phyloP scores from a whole-genome alignment of 1,140 invertebrate genomes.

The Coptotermes formosanus region DNA sequence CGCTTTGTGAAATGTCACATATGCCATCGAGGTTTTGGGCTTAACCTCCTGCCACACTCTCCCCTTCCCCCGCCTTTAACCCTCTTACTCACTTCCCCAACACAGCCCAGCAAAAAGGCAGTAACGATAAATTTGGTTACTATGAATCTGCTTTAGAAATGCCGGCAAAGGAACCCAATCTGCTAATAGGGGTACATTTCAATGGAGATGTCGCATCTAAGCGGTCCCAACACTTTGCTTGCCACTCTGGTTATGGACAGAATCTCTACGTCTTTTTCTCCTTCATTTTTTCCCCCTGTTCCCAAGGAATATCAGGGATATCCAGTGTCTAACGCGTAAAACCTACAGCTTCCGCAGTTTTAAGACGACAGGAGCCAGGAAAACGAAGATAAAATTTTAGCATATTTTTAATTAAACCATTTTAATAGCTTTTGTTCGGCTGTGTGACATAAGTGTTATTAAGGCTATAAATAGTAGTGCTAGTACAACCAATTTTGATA shows the following conservation, averaged over 20 bases:
- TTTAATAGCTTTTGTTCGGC: no score
- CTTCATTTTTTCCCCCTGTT: not conserved
- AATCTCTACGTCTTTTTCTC: not conserved
- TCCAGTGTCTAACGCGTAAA: not conserved
- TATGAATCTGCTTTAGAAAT: slow-evolving; percentile 25
- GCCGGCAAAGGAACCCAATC: not conserved
- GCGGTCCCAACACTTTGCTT: not conserved
- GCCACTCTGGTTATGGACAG: not conserved
- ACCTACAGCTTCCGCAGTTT: no score
- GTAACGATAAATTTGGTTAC: slow-evolving; percentile 23
- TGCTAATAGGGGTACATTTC: slow-evolving; percentile 22
- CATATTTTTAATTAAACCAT: no score
- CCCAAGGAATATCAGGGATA: not conserved
- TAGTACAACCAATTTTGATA: no score
- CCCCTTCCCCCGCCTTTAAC: not conserved
- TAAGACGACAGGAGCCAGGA: no score
- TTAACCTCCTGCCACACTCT: slow-evolving; percentile 16
- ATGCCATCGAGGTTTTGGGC: slow-evolving; percentile 28
- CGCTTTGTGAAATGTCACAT: slow-evolving; percentile 28
- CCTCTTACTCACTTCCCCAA: not conserved
- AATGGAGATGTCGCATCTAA: not conserved
- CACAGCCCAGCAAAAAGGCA: not conserved
- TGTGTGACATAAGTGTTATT: no score
- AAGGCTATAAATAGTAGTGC: no score
- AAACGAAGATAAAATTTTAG: no score